Conservation (phyloP, 2,888 invertebrate genomes). For the Oxystoma pomonae region DNA sequence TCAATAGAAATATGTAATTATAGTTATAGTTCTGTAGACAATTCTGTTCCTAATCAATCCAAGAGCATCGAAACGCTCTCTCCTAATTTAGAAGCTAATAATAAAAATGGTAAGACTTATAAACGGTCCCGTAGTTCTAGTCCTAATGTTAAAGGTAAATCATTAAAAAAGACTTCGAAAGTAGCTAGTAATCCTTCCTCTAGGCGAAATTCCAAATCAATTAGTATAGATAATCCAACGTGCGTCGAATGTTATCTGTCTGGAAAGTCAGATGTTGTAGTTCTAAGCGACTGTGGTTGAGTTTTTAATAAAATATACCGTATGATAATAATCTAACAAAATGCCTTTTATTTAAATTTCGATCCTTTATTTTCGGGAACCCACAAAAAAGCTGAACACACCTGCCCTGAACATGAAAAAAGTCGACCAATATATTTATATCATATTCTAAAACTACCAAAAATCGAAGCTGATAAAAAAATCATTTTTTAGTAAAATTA, state of each 20-base stretch:
- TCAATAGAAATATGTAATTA: not conserved
- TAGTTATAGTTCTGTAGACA: not conserved
- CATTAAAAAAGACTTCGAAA: not conserved
- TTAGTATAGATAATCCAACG: conserved; percentile 65
- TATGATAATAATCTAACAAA: not conserved
- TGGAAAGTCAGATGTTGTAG: conserved; percentile 48
- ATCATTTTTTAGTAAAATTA: no score
- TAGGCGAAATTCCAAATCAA: conserved; percentile 50
- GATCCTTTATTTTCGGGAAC: no score
- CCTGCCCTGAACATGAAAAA: no score
- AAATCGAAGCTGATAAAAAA: no score
- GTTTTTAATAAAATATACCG: not conserved
- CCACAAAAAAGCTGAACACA: no score
- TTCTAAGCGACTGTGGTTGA: not conserved
- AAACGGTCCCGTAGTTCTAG: not conserved
- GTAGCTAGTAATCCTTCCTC: conserved; percentile 33
- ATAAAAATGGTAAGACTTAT: not conserved
- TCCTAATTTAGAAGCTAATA: not conserved
- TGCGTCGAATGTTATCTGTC: conserved; percentile 72
- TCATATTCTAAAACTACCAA: no score
- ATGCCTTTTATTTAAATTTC: not conserved
- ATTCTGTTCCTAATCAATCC: not conserved
- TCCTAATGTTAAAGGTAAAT: not conserved
- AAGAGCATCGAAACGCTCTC: conserved; percentile 35
- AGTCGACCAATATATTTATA: no score